Base-by-base conservation (phyloP, 2,888 invertebrate species). In the Emmelina monodactyla region DNA sequence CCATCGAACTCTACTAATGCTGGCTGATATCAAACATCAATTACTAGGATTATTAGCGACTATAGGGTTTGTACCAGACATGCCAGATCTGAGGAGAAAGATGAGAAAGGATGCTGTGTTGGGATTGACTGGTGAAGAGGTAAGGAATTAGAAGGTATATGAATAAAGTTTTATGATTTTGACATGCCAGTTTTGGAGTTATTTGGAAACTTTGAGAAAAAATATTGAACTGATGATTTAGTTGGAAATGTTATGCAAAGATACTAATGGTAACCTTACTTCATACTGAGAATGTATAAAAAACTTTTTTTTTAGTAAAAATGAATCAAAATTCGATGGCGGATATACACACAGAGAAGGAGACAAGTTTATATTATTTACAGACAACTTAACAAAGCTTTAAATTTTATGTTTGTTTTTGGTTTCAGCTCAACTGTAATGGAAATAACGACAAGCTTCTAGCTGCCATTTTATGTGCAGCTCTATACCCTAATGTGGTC, bases 401-500 rank as follows among this genome's bases (percentile, higher is more conserved):
- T 28, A 37, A 19, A 25, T 25, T 25, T 25, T 25, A 3, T 25
- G 4, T 25, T 25, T 25, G 5, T 37, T 34, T 43, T 38, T 40
- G 47, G 37, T 80, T 82, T 39, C 69, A 89, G 80, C 75, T 91
- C 19, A 92, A 92, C 53, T 69, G 70, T 6, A 89, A 92, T 48
- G 88, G 88, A 2, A 88, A 88, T 3, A 92, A 91, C 50, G 83
- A 86, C 39, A 84, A 85, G 37, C 62, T 92, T n/a, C 58, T 92
- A 13, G 84, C 89, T 33, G 94, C 95, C 0, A 87, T 96, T 15
- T 76, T 98, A 29, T 92, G 93, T 58, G 95, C 94, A 2, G 95
- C 97, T 1, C 78, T 94, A 13, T 97, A 97, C 68, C 97, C 97
- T 0, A 94, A 95, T 58, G 85, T 98, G 19, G 91, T 93, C 0